Evolutionary conservation across 2,888 invertebrate species (phyloP), one percentile per base, ranked within the genome.

Genomic region (Lepidocyrtinus sp.): DNA sequence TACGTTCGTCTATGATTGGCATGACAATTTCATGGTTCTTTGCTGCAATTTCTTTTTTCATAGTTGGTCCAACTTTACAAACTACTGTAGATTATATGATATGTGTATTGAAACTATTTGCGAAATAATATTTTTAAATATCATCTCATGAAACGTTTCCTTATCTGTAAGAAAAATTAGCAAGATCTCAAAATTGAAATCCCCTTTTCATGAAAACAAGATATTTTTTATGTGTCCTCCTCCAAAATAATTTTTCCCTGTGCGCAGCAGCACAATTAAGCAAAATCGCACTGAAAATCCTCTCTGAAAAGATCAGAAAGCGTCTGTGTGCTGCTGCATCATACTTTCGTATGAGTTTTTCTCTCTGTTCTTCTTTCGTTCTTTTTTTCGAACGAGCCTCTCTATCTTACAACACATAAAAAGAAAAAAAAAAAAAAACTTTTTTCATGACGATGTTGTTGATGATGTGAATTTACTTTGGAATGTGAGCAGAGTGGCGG

Each of bases 401-500:
- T 5, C 17, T 64, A 25, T 67, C 27, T 64, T n/a, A n/a, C 25
- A 1, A 19, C 65, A 2, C 45, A 7, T 36, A 21, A 21, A 22
- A 62, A 1, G 21, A 67, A 67, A 21, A 19, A 22, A 62, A 1
- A 15, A 67, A 67, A 21, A 19, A 67, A 67, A 45, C 17, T 67
- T 36, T 36, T 21, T 26, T 67, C 25, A 64, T 64, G 25, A 64
- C 17, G 25, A 24, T 68, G n/a, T n/a, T n/a, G n/a, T n/a, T 36
- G 36, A 45, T 69, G 68, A 26, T 75, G 75, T 24, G 68, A 75
- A 69, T 75, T 68, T 69, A 63, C 75, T 75, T 75, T 75, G 70
- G 69, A 75, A 75, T 69, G 75, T 70, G 69, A 69, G n/a, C 69
- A 70, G 36, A 36, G 69, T 67, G 25, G 75, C 36, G 75, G 75